Evolutionary conservation across 2,888 invertebrate genomes (phyloP), one percentile per base, ranked within the genome.

Genomic region (Ennomos fuscantarius): DNA sequence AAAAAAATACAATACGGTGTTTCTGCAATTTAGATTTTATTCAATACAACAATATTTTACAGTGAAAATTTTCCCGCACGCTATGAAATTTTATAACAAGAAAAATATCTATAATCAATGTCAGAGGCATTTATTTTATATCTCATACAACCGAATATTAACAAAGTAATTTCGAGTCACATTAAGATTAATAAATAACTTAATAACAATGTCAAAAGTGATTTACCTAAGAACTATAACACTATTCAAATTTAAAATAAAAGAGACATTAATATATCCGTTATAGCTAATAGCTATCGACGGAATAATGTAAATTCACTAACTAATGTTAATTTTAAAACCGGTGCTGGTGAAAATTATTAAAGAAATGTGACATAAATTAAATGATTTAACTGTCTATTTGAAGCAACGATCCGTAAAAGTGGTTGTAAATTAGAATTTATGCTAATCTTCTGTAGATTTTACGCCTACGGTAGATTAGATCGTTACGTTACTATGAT

Each of bases 381-480:
- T 74, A 70, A 69, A 74, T 68, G 49, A 65, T 65, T 74, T 79
- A 78, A 76, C 71, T 73, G 72, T 78, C 74, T 80, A 74, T 77
- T 76, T 76, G 69, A 69, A 77, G 75, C 76, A 83, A 84, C 78
- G 81, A 82, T 76, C 72, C 73, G 76, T 70, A 71, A 78, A 78
- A 80, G 76, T 72, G 74, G 73, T 78, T 73, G 71, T 82, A 76
- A 82, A 83, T 86, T 79, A 76, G 74, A 80, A 79, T 84, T 75
- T 81, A 87, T 87, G 85, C 77, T 84, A 84, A 87, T 86, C 72
- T 62, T 59, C 65, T 67, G 69, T 73, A 68, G 70, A 75, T 70
- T 73, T 69, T 71, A 86, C 86, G 81, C 86, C 84, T 76, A 85
- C 82, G 72, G 72, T 63, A 72, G 68, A 69, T 62, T 56, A 55